These are phyloP conservation scores for Orthosia gothica DNA, from an alignment of 2,888 invertebrate species.

Conservation along the genomic window DNA sequence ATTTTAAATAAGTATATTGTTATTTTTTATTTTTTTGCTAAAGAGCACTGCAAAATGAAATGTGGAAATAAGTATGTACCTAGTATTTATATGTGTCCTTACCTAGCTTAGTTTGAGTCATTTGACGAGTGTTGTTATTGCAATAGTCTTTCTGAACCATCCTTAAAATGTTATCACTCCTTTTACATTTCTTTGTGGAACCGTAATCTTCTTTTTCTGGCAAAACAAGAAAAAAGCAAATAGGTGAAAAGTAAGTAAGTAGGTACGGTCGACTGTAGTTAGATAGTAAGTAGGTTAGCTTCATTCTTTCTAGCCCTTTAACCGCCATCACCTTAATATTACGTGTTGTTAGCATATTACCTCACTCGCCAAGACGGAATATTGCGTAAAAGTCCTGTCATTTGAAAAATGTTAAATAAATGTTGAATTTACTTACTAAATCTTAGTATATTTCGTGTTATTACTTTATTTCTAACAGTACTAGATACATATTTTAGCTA, in stretches of 20 bases:
- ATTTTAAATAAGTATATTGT: neutral
- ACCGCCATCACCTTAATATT: no score
- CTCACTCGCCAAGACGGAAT: no score
- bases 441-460: neutral
- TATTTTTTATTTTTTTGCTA: no score
- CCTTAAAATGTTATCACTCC: conserved; percentile 48
- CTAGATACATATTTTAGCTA: no score
- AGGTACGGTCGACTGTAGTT: conserved; percentile 31
- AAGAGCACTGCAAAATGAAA: neutral
- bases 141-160: conserved; percentile 50
- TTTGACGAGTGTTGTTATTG: conserved; percentile 44
- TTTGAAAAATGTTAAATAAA: neutral
- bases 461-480: no score
- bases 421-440: conserved; percentile 6
- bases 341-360: no score
- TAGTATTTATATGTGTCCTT: conserved; percentile 35
- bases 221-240: conserved; percentile 47
- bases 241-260: conserved; percentile 43
- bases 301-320: no score
- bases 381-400: no score
- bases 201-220: conserved; percentile 31
- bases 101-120: conserved; percentile 43
- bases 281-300: conserved; percentile 39
- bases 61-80: conserved; percentile 34
- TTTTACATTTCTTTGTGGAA: conserved; percentile 44